Base-by-base conservation (phyloP, 2,113 vertebrate species). In the Hystrix cristata region DNA sequence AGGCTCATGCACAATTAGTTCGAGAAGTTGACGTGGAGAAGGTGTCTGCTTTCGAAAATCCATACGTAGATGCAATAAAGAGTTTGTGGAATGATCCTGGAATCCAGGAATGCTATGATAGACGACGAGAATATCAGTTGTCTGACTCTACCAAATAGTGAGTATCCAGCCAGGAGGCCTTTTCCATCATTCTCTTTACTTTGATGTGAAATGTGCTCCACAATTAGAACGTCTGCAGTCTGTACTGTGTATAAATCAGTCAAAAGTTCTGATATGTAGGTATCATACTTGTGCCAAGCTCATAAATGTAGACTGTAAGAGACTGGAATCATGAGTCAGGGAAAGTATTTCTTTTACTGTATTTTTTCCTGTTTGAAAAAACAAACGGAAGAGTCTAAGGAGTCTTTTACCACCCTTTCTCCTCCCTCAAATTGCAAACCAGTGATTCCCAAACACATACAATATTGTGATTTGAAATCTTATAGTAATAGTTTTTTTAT, bases 81-180 rank as follows among this genome's bases (percentile, higher is more conserved):
- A 99, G 98, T 97, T 98, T 99, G 98, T 99, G 99, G 99, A 99
- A 99, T 79, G 99, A 99, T 95, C 99, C 99, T 59, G 99, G 99
- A 90, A 99, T 99, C 98, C 99, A 99, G 98, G 99, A 99, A 93
- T 99, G 99, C 97, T 99, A 99, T 0, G 99, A 99, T 15, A 99
- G 99, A 96, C 98, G 99, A 98, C 99, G 99, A 97, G 99, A 99
- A 93, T 99, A 99, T 98, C 99, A 99, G 19, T 98, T 99, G 83
- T 99, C 99, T 8, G 99, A 99, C 98, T 99, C 99, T 82, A 99
- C 99, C 95, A 99, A 99, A 99, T 99, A 99, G 99, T 99, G 98
- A 99, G 99, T 99, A 98, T 71, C 96, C 43, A 14, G 53, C 55
- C 69, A 55, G 48, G 51, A 38, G 29, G 10, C 46, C 60, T 55